Percentiles rank a stretch among this genome's conserved stretches.
phyloP scores from a whole-genome alignment of 37 sponge, comb jelly and placozoan species.

The Petrosia ficiformis region DNA sequence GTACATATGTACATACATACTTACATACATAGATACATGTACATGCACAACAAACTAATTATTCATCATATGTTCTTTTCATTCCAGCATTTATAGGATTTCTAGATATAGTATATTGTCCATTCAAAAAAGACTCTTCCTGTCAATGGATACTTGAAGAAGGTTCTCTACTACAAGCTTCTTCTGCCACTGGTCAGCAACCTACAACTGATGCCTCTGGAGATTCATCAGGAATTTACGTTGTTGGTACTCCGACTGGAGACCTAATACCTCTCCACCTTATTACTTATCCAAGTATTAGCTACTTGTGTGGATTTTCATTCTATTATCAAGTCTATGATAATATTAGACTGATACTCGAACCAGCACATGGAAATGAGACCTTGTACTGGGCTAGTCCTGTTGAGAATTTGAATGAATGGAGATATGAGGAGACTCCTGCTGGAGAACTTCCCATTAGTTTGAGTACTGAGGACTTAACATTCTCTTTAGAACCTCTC shows the following conservation, averaged over 20 bases:
- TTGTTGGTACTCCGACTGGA: background rate
- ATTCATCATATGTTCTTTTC: background rate
- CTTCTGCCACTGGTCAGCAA: background rate
- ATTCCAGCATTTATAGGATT: background rate
- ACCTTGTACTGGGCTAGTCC: constrained; percentile 21
- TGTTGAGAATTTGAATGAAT: background rate
- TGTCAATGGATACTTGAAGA: background rate
- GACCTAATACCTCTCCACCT: background rate
- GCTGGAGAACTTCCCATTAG: background rate
- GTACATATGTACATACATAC: too few relatives aligned
- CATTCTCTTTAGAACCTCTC: background rate
- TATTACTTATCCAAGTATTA: background rate
- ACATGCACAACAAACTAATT: background rate
- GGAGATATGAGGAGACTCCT: constrained; percentile 4
- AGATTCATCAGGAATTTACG: background rate
- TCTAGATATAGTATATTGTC: background rate
- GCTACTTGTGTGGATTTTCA: constrained; percentile 28
- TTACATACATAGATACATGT: too few relatives aligned
- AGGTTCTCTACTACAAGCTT: background rate
- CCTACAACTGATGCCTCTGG: background rate
- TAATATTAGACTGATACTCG: constrained; percentile 1
- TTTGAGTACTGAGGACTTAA: background rate
- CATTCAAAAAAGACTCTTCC: background rate
- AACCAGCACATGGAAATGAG: background rate
- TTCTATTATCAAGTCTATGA: constrained; percentile 27